Evolutionary conservation across 2,797 vertebrate genomes (phyloP).

Genomic region (Halcyon smyrnensis): DNA sequence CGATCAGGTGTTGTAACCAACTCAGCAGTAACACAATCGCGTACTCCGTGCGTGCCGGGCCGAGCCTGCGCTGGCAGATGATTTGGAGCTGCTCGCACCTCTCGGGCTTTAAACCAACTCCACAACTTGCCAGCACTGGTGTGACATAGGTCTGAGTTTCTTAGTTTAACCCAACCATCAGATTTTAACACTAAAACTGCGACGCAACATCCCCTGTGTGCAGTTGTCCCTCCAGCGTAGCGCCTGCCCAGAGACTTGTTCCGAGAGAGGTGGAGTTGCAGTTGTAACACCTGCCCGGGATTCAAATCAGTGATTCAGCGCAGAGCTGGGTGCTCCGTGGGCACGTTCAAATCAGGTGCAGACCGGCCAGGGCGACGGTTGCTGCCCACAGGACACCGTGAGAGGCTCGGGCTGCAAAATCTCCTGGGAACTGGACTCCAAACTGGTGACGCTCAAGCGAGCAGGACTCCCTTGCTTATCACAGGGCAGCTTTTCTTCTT

Average conservation of each 20-base stretch:
- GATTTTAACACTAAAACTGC: rapidly evolving
- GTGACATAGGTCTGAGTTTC: rapidly evolving
- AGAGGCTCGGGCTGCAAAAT: neutral
- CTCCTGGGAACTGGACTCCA: neutral
- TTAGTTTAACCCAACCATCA: rapidly evolving
- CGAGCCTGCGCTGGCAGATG: neutral
- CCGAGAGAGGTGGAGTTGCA: neutral
- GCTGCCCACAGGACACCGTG: neutral
- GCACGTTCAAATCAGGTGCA: neutral
- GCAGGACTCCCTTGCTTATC: neutral
- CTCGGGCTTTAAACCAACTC: rapidly evolving
- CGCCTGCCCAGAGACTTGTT: rapidly evolving
- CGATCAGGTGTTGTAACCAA: neutral
- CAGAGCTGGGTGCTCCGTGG: neutral
- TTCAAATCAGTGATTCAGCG: neutral
- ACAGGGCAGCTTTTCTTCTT: neutral
- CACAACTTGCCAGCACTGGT: too few species aligned
- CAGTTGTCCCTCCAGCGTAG: rapidly evolving
- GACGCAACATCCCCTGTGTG: rapidly evolving
- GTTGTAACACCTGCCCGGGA: rapidly evolving
- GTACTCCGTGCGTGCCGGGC: rapidly evolving
- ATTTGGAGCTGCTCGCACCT: neutral
- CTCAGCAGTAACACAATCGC: rapidly evolving
- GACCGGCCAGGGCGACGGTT: too few species aligned
- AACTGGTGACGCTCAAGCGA: neutral